Conservation (phyloP, 2,797 vertebrate species). For the Rhinichthys osculus region DNA sequence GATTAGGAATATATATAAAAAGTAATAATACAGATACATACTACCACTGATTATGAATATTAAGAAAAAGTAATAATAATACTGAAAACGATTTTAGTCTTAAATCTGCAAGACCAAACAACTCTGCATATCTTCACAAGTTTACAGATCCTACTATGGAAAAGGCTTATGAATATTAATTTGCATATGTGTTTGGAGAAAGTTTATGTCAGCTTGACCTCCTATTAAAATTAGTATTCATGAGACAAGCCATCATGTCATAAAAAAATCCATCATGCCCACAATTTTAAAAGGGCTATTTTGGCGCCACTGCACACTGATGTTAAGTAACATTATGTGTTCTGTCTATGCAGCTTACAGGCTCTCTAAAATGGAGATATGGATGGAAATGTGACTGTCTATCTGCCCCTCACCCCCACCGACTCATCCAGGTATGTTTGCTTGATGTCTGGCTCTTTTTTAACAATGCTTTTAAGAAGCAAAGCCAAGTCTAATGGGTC, state of each 20-base stretch:
- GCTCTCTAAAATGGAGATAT: slow-evolving; percentile 7
- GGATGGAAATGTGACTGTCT: not conserved
- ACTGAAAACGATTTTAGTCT: too few relatives aligned
- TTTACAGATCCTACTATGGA: not conserved
- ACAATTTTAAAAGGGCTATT: not conserved
- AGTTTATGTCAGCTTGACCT: not conserved
- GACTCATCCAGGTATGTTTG: slow-evolving; percentile 36
- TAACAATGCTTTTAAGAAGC: slow-evolving; percentile 59
- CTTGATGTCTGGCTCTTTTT: slow-evolving; percentile 46
- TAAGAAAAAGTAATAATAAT: too few relatives aligned
- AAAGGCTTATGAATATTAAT: not conserved
- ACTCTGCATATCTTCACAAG: not conserved
- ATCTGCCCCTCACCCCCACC: not conserved
- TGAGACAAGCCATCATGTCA: not conserved
- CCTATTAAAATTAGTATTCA: not conserved
- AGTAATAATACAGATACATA: too few relatives aligned
- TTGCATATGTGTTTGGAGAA: not conserved
- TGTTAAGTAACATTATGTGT: not conserved
- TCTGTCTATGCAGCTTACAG: not conserved
- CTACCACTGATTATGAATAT: too few relatives aligned
- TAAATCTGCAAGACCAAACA: not conserved
- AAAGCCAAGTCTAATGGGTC: slow-evolving; percentile 58
- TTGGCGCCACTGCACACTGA: not conserved
- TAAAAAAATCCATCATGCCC: not conserved
- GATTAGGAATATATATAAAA: too few relatives aligned